Percentiles rank a stretch among this genome's conserved stretches.
Evolutionary conservation across 1,140 invertebrate species (phyloP).

Genomic region (Adoxophyes honmai): DNA sequence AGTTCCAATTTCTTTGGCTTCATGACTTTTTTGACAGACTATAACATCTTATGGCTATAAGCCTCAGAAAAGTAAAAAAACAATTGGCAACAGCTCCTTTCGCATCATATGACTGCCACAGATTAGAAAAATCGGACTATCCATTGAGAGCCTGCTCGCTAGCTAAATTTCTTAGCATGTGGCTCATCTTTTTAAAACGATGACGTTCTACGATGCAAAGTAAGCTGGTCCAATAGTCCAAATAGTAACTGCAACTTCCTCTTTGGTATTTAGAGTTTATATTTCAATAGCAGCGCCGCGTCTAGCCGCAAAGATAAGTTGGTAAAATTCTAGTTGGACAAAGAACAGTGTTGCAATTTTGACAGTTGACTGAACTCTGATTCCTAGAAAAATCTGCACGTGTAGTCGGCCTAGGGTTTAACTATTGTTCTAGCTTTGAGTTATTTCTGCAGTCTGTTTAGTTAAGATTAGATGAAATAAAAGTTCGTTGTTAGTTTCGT

Average conservation of each 20-base stretch:
- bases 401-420: background rate
- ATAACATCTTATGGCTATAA: too few species aligned
- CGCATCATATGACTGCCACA: slow-evolving; percentile 5
- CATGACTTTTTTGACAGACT: too few species aligned
- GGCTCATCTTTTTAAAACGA: slow-evolving; percentile 36
- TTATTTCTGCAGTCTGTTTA: too few species aligned
- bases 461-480: too few species aligned
- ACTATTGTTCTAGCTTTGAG: background rate
- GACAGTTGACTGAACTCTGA: slow-evolving; percentile 40
- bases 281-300: background rate
- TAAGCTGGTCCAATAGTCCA: background rate
- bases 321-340: slow-evolving; percentile 36
- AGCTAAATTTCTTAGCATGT: slow-evolving; percentile 27
- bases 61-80: background rate
- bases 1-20: too few species aligned
- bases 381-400: slow-evolving; percentile 9
- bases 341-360: slow-evolving; percentile 40
- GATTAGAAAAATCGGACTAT: background rate
- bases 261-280: too few species aligned
- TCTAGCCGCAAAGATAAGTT: background rate
- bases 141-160: slow-evolving; percentile 1
- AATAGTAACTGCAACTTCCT: background rate
- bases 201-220: slow-evolving; percentile 22
- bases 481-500: too few species aligned
- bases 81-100: background rate